Percentiles rank a stretch among this genome's conserved stretches.
phyloP scores from a whole-genome alignment of 2,888 invertebrate species.

The Tetragonisca angustula region DNA sequence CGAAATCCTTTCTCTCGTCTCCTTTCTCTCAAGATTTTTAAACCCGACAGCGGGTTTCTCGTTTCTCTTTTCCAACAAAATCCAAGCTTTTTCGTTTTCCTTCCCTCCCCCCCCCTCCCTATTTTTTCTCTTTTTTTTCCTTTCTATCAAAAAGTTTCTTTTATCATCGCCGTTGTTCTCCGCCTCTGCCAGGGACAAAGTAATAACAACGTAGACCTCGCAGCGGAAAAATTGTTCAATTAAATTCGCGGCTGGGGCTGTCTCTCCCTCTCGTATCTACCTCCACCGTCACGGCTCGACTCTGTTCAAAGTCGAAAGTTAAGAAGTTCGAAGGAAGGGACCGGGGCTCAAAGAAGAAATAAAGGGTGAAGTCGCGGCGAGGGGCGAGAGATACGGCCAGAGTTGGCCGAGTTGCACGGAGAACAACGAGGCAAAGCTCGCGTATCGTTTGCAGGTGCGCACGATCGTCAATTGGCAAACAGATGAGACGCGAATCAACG shows the following conservation, averaged over 20 bases:
- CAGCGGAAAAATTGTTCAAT: constrained; percentile 65
- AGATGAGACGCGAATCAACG: constrained; percentile 19
- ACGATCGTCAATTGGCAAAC: constrained; percentile 36
- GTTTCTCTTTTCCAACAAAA: neutral
- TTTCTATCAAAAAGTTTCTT: neutral
- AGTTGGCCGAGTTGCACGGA: neutral
- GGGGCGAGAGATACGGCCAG: neutral
- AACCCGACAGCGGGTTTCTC: neutral
- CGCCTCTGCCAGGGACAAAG: constrained; percentile 19
- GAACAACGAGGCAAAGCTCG: constrained; percentile 31
- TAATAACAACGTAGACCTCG: constrained; percentile 42
- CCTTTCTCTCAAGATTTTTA: neutral
- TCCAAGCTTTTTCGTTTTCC: neutral
- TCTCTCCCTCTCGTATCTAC: constrained; percentile 45
- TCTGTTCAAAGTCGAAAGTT: constrained; percentile 48
- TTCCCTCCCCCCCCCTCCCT: too few species aligned
- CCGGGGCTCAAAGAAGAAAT: constrained; percentile 13
- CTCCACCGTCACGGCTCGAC: constrained; percentile 25
- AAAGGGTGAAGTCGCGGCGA: constrained; percentile 10
- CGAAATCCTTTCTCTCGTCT: neutral
- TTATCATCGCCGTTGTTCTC: constrained; percentile 13
- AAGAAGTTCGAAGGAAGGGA: constrained; percentile 58
- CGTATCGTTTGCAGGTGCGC: constrained; percentile 21
- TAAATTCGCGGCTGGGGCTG: constrained; percentile 54
- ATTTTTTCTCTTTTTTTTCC: neutral